Evolutionary conservation across 1,140 invertebrate genomes (phyloP).

Genomic region (Berghia stephanieae): DNA sequence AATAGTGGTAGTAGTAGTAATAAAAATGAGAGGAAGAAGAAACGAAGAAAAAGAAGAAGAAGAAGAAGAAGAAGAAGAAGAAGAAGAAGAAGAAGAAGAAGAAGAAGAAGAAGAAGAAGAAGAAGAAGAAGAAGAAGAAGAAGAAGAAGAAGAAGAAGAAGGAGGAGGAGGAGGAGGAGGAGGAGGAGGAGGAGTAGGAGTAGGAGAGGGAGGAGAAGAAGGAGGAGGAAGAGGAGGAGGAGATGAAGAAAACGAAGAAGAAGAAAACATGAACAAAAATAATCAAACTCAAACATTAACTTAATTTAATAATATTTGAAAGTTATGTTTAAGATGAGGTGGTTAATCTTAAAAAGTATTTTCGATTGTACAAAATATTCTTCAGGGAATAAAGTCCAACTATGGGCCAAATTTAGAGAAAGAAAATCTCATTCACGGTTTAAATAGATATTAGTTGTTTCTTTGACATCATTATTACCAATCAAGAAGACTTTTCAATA

Average conservation of each 20-base stretch:
- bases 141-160: background rate
- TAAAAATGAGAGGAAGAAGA: background rate
- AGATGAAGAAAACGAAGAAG: background rate
- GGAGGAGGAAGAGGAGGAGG: background rate
- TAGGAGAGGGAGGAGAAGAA: background rate
- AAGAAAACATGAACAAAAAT: background rate
- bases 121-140: background rate
- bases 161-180: background rate
- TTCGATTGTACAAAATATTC: too few relatives aligned
- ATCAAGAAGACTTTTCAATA: too few relatives aligned
- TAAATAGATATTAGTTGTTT: too few relatives aligned
- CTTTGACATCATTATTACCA: too few relatives aligned
- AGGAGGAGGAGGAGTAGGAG: background rate
- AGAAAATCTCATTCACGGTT: too few relatives aligned
- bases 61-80: background rate
- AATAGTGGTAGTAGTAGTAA: too few relatives aligned
- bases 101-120: constrained; percentile 8
- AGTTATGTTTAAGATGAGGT: too few relatives aligned
- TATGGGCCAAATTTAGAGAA: too few relatives aligned
- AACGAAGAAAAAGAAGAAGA: background rate
- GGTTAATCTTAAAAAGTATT: too few relatives aligned
- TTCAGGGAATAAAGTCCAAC: too few relatives aligned
- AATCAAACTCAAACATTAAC: too few relatives aligned
- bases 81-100: background rate
- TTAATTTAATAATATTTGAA: too few relatives aligned